Percentiles rank a stretch among this genome's conserved stretches.
Evolutionary conservation across 1,140 invertebrate species (phyloP).

Genomic region (Atopsyche davidsoni): DNA sequence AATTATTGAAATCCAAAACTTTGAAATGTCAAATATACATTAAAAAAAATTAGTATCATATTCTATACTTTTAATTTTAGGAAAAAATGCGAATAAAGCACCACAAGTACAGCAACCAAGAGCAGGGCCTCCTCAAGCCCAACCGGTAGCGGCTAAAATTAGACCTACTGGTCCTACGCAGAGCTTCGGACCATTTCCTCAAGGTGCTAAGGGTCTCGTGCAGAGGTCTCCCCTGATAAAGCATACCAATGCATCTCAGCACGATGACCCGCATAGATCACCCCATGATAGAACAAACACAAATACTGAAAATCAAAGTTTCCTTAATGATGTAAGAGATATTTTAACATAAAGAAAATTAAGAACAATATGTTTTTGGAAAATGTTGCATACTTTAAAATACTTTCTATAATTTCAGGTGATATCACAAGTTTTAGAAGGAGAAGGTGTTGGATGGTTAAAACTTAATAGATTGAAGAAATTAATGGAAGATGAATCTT

Average conservation of each 20-base stretch:
- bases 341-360: constrained; percentile 5
- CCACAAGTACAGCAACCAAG: constrained; percentile 30
- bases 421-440: constrained; percentile 84
- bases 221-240: constrained; percentile 88
- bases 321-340: constrained; percentile 70
- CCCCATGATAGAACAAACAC: constrained; percentile 64
- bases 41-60: too few species aligned
- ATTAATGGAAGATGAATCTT: constrained; percentile 98
- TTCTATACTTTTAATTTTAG: constrained; percentile 9
- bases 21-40: neutral
- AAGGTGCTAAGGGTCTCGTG: constrained; percentile 74
- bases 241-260: constrained; percentile 61
- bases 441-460: constrained; percentile 95
- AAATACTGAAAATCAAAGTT: constrained; percentile 81
- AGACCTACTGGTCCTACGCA: constrained; percentile 46
- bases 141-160: constrained; percentile 45
- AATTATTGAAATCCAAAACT: constrained; percentile 6
- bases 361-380: neutral
- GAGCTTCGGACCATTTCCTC: constrained; percentile 71
- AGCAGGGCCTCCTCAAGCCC: constrained; percentile 32
- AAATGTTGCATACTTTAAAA: neutral
- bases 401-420: constrained; percentile 54
- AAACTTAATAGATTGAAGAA: constrained; percentile 92
- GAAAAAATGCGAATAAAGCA: constrained; percentile 27
- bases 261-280: constrained; percentile 59